Conservation (phyloP, 2,797 vertebrate genomes). For the Hyperoplus immaculatus region DNA sequence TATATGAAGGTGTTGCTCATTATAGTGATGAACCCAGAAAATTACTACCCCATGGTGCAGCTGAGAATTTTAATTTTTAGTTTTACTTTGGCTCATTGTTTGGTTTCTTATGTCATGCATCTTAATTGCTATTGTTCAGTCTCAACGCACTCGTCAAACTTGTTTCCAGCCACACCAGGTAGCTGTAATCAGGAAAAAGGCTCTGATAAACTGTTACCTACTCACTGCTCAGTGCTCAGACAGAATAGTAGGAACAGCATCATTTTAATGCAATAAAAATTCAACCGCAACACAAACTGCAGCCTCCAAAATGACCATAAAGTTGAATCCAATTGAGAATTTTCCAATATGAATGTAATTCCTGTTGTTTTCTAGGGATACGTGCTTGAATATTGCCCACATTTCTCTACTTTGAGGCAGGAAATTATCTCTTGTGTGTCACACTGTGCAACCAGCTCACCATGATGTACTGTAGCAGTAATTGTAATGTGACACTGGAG, state of each 20-base stretch:
- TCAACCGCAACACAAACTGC: neutral
- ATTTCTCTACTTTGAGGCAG: neutral
- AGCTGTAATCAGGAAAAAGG: neutral
- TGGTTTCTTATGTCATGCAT: neutral
- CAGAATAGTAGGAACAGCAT: neutral
- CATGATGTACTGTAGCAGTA: conserved; percentile 38
- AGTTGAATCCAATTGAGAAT: neutral
- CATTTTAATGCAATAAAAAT: neutral
- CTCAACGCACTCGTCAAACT: neutral
- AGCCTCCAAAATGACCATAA: neutral
- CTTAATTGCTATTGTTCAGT: neutral
- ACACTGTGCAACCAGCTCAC: conserved; percentile 29
- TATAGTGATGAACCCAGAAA: neutral
- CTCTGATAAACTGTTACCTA: neutral
- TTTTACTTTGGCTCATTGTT: neutral
- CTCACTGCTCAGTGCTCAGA: neutral
- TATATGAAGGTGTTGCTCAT: neutral
- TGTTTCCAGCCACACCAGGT: neutral
- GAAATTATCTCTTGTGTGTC: conserved; percentile 2
- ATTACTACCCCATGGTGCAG: neutral
- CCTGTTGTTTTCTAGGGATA: neutral
- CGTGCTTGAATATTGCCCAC: neutral
- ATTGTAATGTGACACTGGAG: conserved; percentile 44
- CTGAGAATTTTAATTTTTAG: neutral
- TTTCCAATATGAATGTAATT: neutral